Conservation (phyloP, 2,113 vertebrate species). For the Ophthalmolycus amberensis region DNA sequence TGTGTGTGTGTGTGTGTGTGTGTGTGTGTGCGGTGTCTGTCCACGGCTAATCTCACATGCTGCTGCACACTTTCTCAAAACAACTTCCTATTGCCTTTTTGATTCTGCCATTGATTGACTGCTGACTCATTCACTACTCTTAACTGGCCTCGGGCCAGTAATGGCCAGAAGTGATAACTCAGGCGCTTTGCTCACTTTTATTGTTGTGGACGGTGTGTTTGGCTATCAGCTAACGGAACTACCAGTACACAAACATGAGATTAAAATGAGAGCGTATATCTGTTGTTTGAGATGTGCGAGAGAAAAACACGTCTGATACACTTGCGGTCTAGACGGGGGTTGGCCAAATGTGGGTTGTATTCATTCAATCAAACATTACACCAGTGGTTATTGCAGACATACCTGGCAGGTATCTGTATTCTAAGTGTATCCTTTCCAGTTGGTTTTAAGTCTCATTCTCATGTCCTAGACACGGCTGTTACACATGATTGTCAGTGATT, state of each 20-base stretch:
- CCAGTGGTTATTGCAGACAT: background rate
- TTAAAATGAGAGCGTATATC: background rate
- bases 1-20: background rate
- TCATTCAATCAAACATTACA: background rate
- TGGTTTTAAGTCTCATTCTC: background rate
- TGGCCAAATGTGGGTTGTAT: background rate
- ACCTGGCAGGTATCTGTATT: background rate
- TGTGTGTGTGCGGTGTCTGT: background rate
- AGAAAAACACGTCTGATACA: background rate
- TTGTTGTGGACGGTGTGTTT: background rate
- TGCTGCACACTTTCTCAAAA: background rate
- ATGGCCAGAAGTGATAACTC: background rate
- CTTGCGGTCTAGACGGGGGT: background rate
- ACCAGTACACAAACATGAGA: background rate
- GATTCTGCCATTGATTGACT: background rate
- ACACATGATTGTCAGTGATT: background rate
- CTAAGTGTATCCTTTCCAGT: background rate
- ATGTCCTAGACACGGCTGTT: background rate
- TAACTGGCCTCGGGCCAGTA: background rate
- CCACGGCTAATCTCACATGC: no score
- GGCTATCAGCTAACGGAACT: background rate
- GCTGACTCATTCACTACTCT: background rate
- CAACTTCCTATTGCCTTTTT: background rate
- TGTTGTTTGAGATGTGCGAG: background rate
- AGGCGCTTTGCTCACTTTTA: background rate